Percentiles rank a stretch among this genome's conserved stretches.
phyloP scores from a whole-genome alignment of 2,888 invertebrate species.

The Eupsilia transversa region DNA sequence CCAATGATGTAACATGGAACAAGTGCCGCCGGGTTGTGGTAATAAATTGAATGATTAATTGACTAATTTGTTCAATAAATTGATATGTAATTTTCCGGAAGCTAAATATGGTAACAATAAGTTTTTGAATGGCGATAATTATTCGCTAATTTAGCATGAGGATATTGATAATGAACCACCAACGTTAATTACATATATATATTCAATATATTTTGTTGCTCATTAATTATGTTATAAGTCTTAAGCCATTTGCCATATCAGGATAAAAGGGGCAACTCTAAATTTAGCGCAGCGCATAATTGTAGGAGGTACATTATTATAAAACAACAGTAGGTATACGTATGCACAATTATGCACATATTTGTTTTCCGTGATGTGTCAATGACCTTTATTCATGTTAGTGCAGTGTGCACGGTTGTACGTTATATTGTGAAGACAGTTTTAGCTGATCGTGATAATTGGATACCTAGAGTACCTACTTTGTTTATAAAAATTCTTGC shows the following conservation, averaged over 20 bases:
- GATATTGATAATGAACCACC: slow-evolving; percentile 8
- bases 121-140: slow-evolving; percentile 27
- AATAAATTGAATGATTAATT: slow-evolving; percentile 15
- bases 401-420: slow-evolving; percentile 59
- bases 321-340: slow-evolving; percentile 30
- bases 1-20: neutral
- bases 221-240: neutral
- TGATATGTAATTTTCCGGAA: slow-evolving; percentile 45
- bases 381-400: slow-evolving; percentile 77
- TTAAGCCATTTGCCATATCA: neutral
- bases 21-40: slow-evolving; percentile 23
- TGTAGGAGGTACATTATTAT: slow-evolving; percentile 27
- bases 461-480: slow-evolving; percentile 19
- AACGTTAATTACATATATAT: neutral
- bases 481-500: slow-evolving; percentile 31
- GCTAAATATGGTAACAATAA: neutral
- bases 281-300: slow-evolving; percentile 42
- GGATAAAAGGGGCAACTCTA: slow-evolving; percentile 35
- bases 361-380: slow-evolving; percentile 77
- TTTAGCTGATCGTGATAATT: slow-evolving; percentile 53
- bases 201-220: neutral
- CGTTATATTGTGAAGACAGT: slow-evolving; percentile 53
- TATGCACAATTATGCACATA: slow-evolving; percentile 54
- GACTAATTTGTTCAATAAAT: slow-evolving; percentile 26
- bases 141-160: slow-evolving; percentile 21